These are phyloP conservation scores for Drosophila rhopaloa DNA, from an alignment of 1,140 invertebrate genomes.

Conservation along the genomic window DNA sequence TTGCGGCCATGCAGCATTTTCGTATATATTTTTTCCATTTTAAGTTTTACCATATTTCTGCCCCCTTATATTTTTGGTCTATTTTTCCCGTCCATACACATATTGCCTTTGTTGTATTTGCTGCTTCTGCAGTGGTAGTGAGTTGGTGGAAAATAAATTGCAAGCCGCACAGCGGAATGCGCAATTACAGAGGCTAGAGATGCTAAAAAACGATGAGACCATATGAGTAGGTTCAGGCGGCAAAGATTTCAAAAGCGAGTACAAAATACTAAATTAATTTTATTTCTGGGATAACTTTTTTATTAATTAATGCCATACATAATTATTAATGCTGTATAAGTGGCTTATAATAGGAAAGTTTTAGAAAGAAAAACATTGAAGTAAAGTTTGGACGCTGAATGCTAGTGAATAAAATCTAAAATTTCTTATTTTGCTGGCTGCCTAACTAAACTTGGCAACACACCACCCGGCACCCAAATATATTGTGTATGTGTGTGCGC, in stretches of 20 bases:
- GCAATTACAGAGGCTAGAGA: slow-evolving; percentile 53
- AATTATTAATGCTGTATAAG: no score
- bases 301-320: no score
- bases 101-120: slow-evolving; percentile 29
- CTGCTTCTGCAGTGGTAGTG: slow-evolving; percentile 14
- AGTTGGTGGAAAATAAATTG: slow-evolving; percentile 59
- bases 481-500: slow-evolving; percentile 24
- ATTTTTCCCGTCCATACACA: slow-evolving; percentile 8
- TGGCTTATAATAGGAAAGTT: no score
- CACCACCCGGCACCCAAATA: slow-evolving; percentile 43
- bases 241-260: background rate
- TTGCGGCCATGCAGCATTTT: slow-evolving; percentile 49
- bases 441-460: slow-evolving; percentile 17
- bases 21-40: slow-evolving; percentile 51
- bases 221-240: slow-evolving; percentile 43
- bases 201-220: slow-evolving; percentile 44
- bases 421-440: slow-evolving; percentile 19
- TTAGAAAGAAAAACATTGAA: no score
- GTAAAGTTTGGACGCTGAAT: no score
- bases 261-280: no score
- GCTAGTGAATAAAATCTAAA: background rate
- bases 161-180: slow-evolving; percentile 56
- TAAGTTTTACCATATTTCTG: slow-evolving; percentile 34
- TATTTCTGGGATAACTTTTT: no score
- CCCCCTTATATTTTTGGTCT: slow-evolving; percentile 21